Evolutionary conservation across 2,888 invertebrate species (phyloP).

Genomic region (Electrophaes corylata): DNA sequence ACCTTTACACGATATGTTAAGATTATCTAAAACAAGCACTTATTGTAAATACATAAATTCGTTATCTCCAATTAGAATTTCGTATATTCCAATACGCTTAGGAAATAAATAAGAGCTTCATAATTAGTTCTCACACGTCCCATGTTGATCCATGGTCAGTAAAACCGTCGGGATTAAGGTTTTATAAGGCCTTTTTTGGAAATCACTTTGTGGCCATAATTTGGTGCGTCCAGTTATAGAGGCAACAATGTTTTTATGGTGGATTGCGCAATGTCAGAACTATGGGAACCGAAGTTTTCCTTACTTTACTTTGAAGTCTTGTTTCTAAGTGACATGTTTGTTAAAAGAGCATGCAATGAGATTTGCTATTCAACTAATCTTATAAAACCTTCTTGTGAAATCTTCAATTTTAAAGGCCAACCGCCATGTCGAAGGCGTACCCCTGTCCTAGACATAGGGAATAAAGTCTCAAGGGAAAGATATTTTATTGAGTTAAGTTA

Average conservation of each 20-base stretch:
- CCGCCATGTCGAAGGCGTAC: no score
- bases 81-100: slow-evolving; percentile 31
- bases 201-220: slow-evolving; percentile 23
- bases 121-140: slow-evolving; percentile 58
- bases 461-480: no score
- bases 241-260: slow-evolving; percentile 27
- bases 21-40: slow-evolving; percentile 8
- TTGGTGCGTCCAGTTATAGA: slow-evolving; percentile 30
- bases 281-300: slow-evolving; percentile 6
- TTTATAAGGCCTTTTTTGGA: slow-evolving; percentile 37
- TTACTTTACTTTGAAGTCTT: neutral
- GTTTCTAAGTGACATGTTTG: neutral
- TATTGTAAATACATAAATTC: slow-evolving; percentile 31
- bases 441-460: no score
- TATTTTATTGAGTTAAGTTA: no score
- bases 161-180: slow-evolving; percentile 46
- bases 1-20: neutral
- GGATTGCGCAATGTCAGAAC: slow-evolving; percentile 21
- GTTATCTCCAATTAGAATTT: slow-evolving; percentile 30
- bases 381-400: no score
- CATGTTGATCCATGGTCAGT: slow-evolving; percentile 45
- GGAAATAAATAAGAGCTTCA: slow-evolving; percentile 45
- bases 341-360: no score
- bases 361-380: no score
- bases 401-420: no score